These are phyloP conservation scores for Linhomoeus sp. DNA, from an alignment of 2,888 invertebrate species.

Conservation along the genomic window DNA sequence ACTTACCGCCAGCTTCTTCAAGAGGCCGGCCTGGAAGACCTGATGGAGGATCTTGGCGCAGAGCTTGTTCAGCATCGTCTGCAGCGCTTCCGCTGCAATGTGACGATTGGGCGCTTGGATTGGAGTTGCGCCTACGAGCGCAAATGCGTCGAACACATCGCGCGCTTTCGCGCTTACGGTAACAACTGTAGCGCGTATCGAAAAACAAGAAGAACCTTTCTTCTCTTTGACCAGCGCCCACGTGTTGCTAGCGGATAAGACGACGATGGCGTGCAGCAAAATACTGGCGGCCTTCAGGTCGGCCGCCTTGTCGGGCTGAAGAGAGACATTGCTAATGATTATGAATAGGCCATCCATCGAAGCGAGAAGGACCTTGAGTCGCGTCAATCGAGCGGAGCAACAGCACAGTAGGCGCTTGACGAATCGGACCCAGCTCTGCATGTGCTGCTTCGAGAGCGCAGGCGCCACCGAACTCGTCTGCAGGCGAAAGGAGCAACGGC, in stretches of 20 bases:
- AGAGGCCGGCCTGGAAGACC: conserved; percentile 9
- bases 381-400: conserved; percentile 35
- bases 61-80: conserved; percentile 11
- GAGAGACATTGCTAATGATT: no score
- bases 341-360: no score
- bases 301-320: conserved; percentile 51
- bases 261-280: conserved; percentile 66
- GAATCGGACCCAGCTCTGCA: conserved; percentile 72
- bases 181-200: not conserved
- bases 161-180: no score
- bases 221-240: conserved; percentile 15
- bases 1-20: conserved; percentile 5
- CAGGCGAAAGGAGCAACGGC: not conserved
- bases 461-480: conserved; percentile 65
- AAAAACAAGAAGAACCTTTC: not conserved
- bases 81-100: not conserved
- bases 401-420: conserved; percentile 61
- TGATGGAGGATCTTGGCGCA: conserved; percentile 14
- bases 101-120: not conserved
- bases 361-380: conserved; percentile 10
- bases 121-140: no score
- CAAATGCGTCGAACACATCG: no score
- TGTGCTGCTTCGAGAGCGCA: conserved; percentile 63
- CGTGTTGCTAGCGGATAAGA: conserved; percentile 67
- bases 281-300: conserved; percentile 67